These are phyloP conservation scores for Papilio elwesi DNA, from an alignment of 2,888 invertebrate species.

Conservation along the genomic window DNA sequence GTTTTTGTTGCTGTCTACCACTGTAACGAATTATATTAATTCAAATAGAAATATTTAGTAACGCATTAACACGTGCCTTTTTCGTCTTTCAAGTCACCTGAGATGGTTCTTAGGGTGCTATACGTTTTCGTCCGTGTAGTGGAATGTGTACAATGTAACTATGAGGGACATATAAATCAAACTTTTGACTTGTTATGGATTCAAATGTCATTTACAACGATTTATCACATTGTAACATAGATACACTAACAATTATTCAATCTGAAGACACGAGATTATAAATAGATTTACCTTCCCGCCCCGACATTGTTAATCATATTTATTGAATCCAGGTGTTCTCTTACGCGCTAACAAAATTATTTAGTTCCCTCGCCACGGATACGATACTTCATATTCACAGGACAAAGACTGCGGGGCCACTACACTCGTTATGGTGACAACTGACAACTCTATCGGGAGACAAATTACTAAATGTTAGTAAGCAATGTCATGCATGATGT, in stretches of 20 bases:
- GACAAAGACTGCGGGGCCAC: slow-evolving; percentile 1
- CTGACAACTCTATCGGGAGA: slow-evolving; percentile 20
- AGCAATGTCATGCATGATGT: background rate
- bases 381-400: slow-evolving; percentile 14
- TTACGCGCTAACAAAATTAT: slow-evolving; percentile 17
- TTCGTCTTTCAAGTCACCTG: no score
- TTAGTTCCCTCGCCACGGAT: background rate
- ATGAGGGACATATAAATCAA: no score
- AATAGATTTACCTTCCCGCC: background rate
- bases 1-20: no score
- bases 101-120: no score
- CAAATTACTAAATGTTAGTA: slow-evolving; percentile 4
- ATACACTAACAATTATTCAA: slow-evolving; percentile 3
- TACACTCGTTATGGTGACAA: slow-evolving; percentile 6
- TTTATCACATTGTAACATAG: background rate
- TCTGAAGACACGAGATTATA: background rate
- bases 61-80: no score
- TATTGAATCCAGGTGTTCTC: slow-evolving; percentile 22
- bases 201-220: no score
- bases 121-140: no score
- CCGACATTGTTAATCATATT: slow-evolving; percentile 6
- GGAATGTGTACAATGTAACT: no score
- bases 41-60: no score
- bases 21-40: no score
- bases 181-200: no score